Evolutionary conservation across 2,797 vertebrate species (phyloP).

Genomic region (Chaunax sp.): DNA sequence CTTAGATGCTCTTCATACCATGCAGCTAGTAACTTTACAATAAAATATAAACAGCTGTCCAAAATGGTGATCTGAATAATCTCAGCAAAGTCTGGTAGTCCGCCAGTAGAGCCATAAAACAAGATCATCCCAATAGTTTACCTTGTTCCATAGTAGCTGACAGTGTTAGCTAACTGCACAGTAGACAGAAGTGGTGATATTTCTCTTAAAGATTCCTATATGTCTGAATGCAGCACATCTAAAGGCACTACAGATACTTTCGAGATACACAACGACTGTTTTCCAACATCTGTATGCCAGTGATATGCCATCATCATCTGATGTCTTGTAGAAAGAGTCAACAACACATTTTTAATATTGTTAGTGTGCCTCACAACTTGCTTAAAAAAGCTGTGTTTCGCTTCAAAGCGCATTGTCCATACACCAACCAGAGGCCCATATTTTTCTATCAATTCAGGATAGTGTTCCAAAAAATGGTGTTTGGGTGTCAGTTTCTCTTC

Average conservation of each 20-base stretch:
- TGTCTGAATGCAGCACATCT: slow-evolving; percentile 45
- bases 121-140: slow-evolving; percentile 52
- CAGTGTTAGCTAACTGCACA: slow-evolving; percentile 30
- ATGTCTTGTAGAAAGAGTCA: slow-evolving; percentile 45
- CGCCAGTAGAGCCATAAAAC: slow-evolving; percentile 26
- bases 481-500: slow-evolving; percentile 39
- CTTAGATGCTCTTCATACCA: slow-evolving; percentile 49
- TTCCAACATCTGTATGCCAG: slow-evolving; percentile 29
- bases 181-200: slow-evolving; percentile 28
- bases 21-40: slow-evolving; percentile 44
- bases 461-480: slow-evolving; percentile 50
- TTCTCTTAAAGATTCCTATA: slow-evolving; percentile 46
- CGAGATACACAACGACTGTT: slow-evolving; percentile 23
- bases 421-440: slow-evolving; percentile 20
- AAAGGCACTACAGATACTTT: slow-evolving; percentile 45
- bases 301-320: slow-evolving; percentile 47
- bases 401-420: slow-evolving; percentile 17
- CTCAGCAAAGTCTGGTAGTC: slow-evolving; percentile 42
- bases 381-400: slow-evolving; percentile 26
- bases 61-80: slow-evolving; percentile 44
- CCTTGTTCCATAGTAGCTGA: slow-evolving; percentile 38
- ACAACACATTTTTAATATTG: slow-evolving; percentile 47
- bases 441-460: slow-evolving; percentile 20
- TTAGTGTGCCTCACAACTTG: slow-evolving; percentile 44
- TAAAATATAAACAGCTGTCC: slow-evolving; percentile 35